Evolutionary conservation across 1,140 invertebrate genomes (phyloP).

Genomic region (Scaptomyza hsui): DNA sequence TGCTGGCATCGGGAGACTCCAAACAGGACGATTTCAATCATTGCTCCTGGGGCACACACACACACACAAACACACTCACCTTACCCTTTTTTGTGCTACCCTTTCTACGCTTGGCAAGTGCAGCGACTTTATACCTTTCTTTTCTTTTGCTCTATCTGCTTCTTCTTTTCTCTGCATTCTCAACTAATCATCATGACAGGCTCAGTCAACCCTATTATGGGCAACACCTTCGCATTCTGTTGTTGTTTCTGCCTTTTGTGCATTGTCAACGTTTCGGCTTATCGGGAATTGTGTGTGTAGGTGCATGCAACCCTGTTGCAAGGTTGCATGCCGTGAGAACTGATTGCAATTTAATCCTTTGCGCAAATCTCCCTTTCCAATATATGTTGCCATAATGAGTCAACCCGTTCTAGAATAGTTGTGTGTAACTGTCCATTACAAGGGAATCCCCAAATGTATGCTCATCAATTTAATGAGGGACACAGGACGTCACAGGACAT

Average conservation of each 20-base stretch:
- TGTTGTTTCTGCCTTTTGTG: conserved; percentile 51
- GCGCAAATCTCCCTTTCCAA: conserved; percentile 44
- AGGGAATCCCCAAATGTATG: conserved; percentile 66
- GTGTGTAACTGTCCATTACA: conserved; percentile 10
- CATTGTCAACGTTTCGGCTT: conserved; percentile 44
- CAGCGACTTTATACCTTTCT: conserved; percentile 39
- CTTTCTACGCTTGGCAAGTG: conserved; percentile 56
- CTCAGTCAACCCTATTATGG: conserved; percentile 54
- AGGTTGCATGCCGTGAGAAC: conserved; percentile 67
- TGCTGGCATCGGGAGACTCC: conserved; percentile 24
- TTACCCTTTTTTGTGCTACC: conserved; percentile 29
- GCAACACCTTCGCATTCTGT: conserved; percentile 51
- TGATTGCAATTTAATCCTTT: conserved; percentile 64
- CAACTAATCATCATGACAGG: conserved; percentile 49
- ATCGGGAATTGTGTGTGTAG: conserved; percentile 50
- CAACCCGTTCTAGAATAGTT: conserved; percentile 16
- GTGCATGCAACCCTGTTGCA: conserved; percentile 33
- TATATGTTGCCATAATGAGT: conserved; percentile 35
- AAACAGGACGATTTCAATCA: conserved; percentile 45
- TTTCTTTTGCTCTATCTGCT: conserved; percentile 13
- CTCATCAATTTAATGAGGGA: conserved; percentile 61
- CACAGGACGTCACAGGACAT: too few species aligned
- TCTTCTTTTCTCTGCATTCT: conserved; percentile 20
- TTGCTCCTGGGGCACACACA: conserved; percentile 5
- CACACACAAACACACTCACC: not conserved